Base-by-base conservation (phyloP, 2,797 vertebrate species). In the Sternotherus odoratus region DNA sequence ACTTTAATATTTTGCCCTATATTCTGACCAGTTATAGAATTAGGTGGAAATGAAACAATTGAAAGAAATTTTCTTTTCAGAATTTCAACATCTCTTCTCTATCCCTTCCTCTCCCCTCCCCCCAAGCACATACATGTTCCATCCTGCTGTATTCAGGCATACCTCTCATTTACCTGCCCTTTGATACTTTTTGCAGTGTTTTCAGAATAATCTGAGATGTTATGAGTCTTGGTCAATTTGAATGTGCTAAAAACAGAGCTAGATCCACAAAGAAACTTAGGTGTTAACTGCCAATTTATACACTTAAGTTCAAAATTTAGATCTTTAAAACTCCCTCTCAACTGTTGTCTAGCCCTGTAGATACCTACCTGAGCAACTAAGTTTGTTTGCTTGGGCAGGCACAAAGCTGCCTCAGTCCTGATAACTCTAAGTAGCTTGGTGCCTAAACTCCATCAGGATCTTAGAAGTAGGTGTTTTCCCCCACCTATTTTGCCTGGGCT, bases 61-160 rank as follows among this genome's bases (percentile, higher is more conserved):
- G 26, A 28, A 46, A 46, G 12, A 19, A n/a, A n/a, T n/a, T n/a
- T n/a, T n/a, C n/a, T n/a, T 21, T 19, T 19, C 51, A 46, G 24
- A 74, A 43, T 74, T 46, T 75, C 24, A 75, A 28, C 43, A 30
- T 16, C 13, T 30, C 15, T 30, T 33, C 53, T 49, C 8, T 10
- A 6, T 13, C 12, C 12, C 56, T 6, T 30, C 54, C 11, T 23
- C 5, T 4, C 23, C 10, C 36, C 5, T 0, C 10, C 23, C 36
- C 19, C 36, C 66, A 17, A 33, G 16, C 15, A 15, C 57, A 33
- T 4, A 66, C n/a, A 39, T 6, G 3, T 39, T 36, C 63, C 63
- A 39, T 39, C 5, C 19, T 39, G n/a, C n/a, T 69, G n/a, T 69
- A 69, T 23, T n/a, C n/a, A 66, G 63, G n/a, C 63, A 66, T 66